Conservation (phyloP, 2,888 invertebrate species). For the Lasioglossum figueresi region DNA sequence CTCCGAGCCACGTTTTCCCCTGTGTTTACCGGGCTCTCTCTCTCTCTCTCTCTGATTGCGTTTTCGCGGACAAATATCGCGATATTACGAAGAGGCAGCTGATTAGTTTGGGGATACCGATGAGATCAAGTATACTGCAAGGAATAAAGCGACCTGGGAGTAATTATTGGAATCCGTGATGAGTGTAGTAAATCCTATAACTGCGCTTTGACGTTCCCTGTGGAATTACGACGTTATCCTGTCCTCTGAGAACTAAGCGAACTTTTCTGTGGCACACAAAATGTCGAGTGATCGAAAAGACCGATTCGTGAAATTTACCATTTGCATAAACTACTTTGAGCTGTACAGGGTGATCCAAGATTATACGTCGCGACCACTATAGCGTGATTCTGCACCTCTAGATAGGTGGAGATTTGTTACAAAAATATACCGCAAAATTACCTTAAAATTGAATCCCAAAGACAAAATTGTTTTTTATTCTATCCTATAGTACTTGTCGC, state of each 20-base stretch:
- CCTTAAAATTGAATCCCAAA: too few species aligned
- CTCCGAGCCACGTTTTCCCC: constrained; percentile 43
- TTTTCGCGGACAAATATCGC: constrained; percentile 75
- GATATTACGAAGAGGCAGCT: constrained; percentile 63
- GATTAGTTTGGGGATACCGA: constrained; percentile 53
- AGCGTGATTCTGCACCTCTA: too few species aligned
- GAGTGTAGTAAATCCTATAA: background rate
- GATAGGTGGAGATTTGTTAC: too few species aligned
- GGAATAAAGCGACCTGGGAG: background rate
- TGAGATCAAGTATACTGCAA: background rate
- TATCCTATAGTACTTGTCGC: too few species aligned
- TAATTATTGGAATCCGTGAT: background rate
- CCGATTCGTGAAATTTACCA: background rate
- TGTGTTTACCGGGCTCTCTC: constrained; percentile 72
- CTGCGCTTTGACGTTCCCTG: background rate
- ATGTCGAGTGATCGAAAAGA: background rate
- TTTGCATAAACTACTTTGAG: background rate
- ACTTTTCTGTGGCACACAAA: background rate
- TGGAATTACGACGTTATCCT: background rate
- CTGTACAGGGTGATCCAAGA: too few species aligned
- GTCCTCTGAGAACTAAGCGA: background rate
- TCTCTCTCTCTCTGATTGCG: too few species aligned
- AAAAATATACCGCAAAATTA: too few species aligned
- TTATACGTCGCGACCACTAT: too few species aligned
- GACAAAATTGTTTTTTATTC: too few species aligned